These are phyloP conservation scores for Euschistus heros DNA, from an alignment of 1,140 invertebrate genomes.

Conservation along the genomic window DNA sequence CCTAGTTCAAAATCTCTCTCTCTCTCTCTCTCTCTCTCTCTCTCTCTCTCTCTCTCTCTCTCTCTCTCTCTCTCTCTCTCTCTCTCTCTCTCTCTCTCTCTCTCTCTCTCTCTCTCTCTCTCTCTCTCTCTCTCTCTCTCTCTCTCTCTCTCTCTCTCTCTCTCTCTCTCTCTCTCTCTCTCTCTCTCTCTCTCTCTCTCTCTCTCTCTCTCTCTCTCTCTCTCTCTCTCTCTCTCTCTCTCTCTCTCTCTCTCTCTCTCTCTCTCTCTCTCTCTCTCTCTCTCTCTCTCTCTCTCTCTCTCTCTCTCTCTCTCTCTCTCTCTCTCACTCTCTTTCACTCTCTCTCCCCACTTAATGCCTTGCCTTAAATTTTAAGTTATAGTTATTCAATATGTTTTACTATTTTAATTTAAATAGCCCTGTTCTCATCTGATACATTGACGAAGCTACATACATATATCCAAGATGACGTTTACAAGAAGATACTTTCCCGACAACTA, in stretches of 20 bases:
- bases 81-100: neutral
- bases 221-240: neutral
- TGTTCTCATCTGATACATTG: no score
- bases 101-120: neutral
- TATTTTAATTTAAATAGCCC: no score
- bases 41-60: neutral
- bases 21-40: neutral
- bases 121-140: neutral
- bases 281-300: neutral
- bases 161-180: neutral
- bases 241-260: neutral
- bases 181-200: neutral
- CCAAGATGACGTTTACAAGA: no score
- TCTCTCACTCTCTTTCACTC: neutral
- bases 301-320: constrained; percentile 4
- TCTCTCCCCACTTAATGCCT: neutral
- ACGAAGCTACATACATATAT: no score
- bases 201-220: neutral
- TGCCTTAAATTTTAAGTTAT: no score
- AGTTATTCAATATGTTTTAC: no score
- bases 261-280: neutral
- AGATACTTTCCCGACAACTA: no score
- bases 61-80: neutral
- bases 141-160: neutral
- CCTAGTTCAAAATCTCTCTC: neutral